Evolutionary conservation across 2,888 invertebrate genomes (phyloP), one percentile per base, ranked within the genome.

Genomic region (Nebria salina): DNA sequence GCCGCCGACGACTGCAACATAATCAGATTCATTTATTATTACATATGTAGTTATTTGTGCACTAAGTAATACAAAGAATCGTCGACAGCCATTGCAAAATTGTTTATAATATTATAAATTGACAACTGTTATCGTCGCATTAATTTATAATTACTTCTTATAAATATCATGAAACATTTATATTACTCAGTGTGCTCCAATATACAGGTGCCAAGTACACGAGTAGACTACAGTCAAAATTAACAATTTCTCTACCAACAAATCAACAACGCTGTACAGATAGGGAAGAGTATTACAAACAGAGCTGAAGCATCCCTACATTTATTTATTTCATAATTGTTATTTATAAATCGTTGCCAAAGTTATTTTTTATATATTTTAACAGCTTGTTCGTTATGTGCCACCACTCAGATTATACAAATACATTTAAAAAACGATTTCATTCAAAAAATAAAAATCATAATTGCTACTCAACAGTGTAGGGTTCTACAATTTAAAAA

Each of bases 201-300:
- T 81, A 81, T 81, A 81, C 81, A 81, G 42, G 81, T 81, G 81
- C 81, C 76, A 65, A 72, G 13, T 76, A 81, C 76, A 81, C 76
- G 25, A 81, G 72, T 81, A 76, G n/a, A 72, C 76, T 76, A 76
- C 26, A 20, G 25, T 70, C 20, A 75, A 80, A 80, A 80, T 80
- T 80, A 80, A 75, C 79, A 74, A 68, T 70, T 26, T 70, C 70
- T 74, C 79, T 79, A 79, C 74, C 65, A 79, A 54, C 20, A 81
- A 81, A 81, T 72, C 54, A 81, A 81, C 76, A 81, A 81, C 81
- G 81, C 81, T 81, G 81, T 81, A 81, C 81, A 81, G 75, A 72
- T 76, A 76, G 81, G 81, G 68, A 81, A 81, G 81, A 80, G 68
- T 70, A 76, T 75, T 66, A 42, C 75, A 81, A 20, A 79, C 79